Percentiles rank a stretch among this genome's conserved stretches.
Conservation (phyloP, 2,797 vertebrate species). For the Periophthalmus magnuspinnatus region DNA sequence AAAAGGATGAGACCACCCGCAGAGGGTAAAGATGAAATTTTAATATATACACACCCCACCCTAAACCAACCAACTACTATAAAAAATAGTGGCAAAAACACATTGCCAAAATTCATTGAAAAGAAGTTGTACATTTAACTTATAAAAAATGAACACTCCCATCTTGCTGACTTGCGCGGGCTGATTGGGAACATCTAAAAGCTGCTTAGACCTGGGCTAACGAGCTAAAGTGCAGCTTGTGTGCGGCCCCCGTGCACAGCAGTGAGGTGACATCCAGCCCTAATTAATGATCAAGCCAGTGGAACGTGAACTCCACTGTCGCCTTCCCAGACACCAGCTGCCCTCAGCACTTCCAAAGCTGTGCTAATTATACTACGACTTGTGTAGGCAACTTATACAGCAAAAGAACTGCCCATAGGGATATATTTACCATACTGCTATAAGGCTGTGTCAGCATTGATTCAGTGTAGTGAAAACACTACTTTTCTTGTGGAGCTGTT, state of each 20-base stretch:
- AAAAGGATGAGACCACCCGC: no score
- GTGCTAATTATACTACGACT: background rate
- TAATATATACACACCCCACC: no score
- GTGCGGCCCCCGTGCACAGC: conserved; percentile 6
- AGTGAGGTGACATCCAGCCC: conserved; percentile 16
- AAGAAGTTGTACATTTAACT: no score
- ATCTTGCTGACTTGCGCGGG: background rate
- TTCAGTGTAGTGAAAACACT: background rate
- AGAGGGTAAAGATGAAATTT: no score
- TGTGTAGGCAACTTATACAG: background rate
- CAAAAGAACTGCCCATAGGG: background rate
- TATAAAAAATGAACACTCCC: no score
- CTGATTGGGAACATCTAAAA: background rate
- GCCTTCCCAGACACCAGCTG: conserved; percentile 16
- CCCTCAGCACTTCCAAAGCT: conserved; percentile 4
- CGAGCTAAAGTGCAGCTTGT: background rate
- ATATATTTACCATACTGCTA: background rate
- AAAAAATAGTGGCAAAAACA: no score
- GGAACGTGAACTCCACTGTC: conserved; percentile 16
- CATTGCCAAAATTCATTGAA: no score
- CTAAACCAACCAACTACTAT: no score
- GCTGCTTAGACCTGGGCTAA: background rate
- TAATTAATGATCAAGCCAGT: conserved; percentile 48
- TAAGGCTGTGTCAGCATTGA: background rate
- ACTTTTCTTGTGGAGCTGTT: background rate